Evolutionary conservation across 2,888 invertebrate genomes (phyloP), one percentile per base, ranked within the genome.

Genomic region (Nomada ruficornis): DNA sequence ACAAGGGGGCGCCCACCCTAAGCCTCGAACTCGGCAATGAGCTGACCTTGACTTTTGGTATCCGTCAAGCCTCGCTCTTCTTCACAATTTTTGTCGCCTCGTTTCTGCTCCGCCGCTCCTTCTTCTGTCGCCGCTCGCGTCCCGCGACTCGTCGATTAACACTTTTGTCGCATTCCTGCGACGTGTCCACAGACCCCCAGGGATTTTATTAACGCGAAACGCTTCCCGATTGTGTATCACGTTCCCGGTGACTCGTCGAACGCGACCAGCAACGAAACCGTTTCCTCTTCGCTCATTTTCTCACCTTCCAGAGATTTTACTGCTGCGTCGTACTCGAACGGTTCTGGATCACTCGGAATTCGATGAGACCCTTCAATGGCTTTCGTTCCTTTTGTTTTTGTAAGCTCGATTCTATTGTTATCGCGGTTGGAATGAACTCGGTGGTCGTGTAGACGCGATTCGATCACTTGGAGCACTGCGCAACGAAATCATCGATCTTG

Each of bases 11-110:
- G 71, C 70, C 82, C 62, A 65, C 70, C 44, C 26, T 62, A 50
- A 50, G 52, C 65, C 67, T 75, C 0, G 7, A 5, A 36, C 0
- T 7, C 36, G 36, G 62, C 69, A 65, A 67, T 54, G 57, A 63
- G 63, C 44, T 68, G 81, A 85, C 87, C 84, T 87, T 87, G 77
- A 60, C 75, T 77, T 36, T 70, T 77, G 78, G 55, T 60, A 74
- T 59, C 62, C 68, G 59, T 52, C 71, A 64, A 73, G 54, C 50
- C 60, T 77, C 71, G 71, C 69, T 78, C 63, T 42, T 70, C 77
- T 75, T 60, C 50, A 55, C 68, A 57, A 67, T 60, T 76, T 60
- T 71, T 60, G 20, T 52, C 44, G 20, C 23, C 50, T 44, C 63
- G n/a, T 70, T 65, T 29, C 36, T 23, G 20, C 23, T 26, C 11